Base-by-base conservation (phyloP, 1,140 invertebrate species). In the Campoletis sonorensis region DNA sequence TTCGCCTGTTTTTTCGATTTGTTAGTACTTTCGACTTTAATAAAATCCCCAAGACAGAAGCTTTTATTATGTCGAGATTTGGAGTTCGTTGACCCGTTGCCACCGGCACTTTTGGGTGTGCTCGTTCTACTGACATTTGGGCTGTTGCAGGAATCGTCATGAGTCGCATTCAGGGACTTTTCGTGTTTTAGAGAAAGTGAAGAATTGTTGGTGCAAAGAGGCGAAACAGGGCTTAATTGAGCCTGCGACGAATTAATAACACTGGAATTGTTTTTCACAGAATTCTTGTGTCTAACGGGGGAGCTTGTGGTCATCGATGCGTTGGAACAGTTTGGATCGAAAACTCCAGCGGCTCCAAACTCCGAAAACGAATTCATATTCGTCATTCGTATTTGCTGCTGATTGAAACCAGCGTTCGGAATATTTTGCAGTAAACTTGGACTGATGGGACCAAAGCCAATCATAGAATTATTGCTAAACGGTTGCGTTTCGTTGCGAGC, bases 11-110 rank as follows among this genome's bases (percentile, higher is more conserved):
- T 49, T 82, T 86, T 13, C 79, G 68, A 37, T 49, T 82, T 75
- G 26, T 40, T 40, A 11, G 33, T 26, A 23, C 37, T 79, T 64
- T 88, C 84, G 10, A 79, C 58, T 11, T 51, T 79, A 27, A 89
- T 84, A 82, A 88, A 90, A 84, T 89, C 88, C 27, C 83, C 86
- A 33, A 90, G 83, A 79, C 85, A 85, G 0, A 87, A 16, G 82
- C 51, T 87, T 45, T 84, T 83, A 82, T 83, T 84, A 8, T 82
- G 70, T 11, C 73, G 73, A 54, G 30, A 70, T 82, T 86, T 90
- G n/a, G 58, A 79, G 81, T 33, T 81, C 76, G 84, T 88, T n/a
- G 84, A 68, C 0, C 16, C 30, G 13, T 30, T 33, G 3, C 80
- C n/a, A 73, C 40, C 82, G 70, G 81, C 81, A 37, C 27, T 23